These are phyloP conservation scores for Andrena cerasifolii DNA, from an alignment of 1,140 invertebrate genomes.

Conservation along the genomic window DNA sequence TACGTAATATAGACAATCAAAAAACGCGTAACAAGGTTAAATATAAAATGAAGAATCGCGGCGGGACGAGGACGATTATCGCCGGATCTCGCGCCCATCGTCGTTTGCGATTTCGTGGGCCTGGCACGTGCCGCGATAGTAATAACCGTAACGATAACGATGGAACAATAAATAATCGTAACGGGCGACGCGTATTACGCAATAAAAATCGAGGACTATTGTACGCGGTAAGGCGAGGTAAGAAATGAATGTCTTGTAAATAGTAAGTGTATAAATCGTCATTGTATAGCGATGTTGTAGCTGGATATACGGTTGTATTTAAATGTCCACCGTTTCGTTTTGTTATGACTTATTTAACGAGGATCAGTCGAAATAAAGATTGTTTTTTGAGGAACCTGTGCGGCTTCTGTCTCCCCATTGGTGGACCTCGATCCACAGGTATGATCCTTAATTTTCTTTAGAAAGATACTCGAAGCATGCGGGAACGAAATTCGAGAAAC, in stretches of 20 bases:
- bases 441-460: too few relatives aligned
- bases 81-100: constrained; percentile 31
- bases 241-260: constrained; percentile 61
- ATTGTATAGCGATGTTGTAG: constrained; percentile 64
- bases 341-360: constrained; percentile 65
- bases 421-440: too few relatives aligned
- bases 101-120: constrained; percentile 23
- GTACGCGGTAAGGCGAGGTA: not conserved
- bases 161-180: constrained; percentile 39
- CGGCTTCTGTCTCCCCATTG: not conserved
- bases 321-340: constrained; percentile 67
- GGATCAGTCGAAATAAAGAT: constrained; percentile 66
- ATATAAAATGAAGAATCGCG: too few relatives aligned
- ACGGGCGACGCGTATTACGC: constrained; percentile 31
- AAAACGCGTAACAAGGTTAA: not conserved
- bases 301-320: constrained; percentile 64
- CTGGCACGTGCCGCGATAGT: constrained; percentile 22
- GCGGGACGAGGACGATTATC: constrained; percentile 20
- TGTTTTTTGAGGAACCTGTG: constrained; percentile 50
- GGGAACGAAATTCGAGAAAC: too few relatives aligned
- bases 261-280: constrained; percentile 61
- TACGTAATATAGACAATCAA: constrained; percentile 53
- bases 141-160: constrained; percentile 9
- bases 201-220: constrained; percentile 41
- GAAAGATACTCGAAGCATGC: too few relatives aligned